phyloP scores from a whole-genome alignment of 1,140 invertebrate genomes.

The Musca vetustissima region DNA sequence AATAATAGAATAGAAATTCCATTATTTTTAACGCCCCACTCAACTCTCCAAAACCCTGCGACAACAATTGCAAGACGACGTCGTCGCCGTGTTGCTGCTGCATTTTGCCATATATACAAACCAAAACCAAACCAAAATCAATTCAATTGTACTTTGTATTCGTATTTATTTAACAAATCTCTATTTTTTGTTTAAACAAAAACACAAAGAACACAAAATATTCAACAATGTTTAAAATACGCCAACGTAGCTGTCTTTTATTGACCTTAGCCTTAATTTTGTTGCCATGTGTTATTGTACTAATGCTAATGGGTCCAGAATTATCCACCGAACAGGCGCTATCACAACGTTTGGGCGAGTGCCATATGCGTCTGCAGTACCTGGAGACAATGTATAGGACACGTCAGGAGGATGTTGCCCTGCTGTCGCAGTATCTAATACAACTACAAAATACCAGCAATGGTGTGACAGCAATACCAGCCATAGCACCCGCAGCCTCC shows the following conservation, averaged over 20 bases:
- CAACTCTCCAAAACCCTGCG: too few species aligned
- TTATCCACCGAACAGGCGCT: constrained; percentile 67
- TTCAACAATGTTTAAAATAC: constrained; percentile 34
- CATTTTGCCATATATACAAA: too few species aligned
- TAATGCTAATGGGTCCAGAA: constrained; percentile 56
- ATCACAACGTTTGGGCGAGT: constrained; percentile 68
- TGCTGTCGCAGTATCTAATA: constrained; percentile 65
- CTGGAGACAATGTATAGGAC: constrained; percentile 71
- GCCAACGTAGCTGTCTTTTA: constrained; percentile 59
- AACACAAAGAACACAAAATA: too few species aligned
- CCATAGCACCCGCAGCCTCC: constrained; percentile 25
- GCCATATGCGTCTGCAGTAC: constrained; percentile 71
- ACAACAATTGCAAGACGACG: too few species aligned
- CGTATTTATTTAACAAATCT: too few species aligned
- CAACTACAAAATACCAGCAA: constrained; percentile 34
- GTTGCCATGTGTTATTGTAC: constrained; percentile 59
- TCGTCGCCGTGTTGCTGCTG: too few species aligned
- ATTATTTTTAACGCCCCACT: too few species aligned
- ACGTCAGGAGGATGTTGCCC: constrained; percentile 69
- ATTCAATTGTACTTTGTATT: too few species aligned
- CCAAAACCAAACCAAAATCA: too few species aligned
- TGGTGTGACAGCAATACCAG: neutral
- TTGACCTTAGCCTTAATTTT: constrained; percentile 58
- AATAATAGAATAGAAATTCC: too few species aligned
- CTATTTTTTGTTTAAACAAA: too few species aligned